Evolutionary conservation across 1,140 invertebrate species (phyloP).

Genomic region (Zelostemma sp.): DNA sequence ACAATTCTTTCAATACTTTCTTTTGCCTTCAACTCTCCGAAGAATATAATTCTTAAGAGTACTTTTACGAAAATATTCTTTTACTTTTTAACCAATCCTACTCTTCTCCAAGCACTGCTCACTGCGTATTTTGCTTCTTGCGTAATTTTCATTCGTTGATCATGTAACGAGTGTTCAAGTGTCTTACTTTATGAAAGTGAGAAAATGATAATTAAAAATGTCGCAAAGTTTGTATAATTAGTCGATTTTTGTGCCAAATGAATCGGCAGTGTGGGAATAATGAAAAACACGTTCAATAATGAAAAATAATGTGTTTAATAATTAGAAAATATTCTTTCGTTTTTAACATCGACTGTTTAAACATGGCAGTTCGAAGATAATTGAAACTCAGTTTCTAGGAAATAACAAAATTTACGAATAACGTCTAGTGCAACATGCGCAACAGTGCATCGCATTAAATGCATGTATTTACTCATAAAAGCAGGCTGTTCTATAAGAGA

Average conservation of each 20-base stretch:
- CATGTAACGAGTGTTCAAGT: slow-evolving; percentile 5
- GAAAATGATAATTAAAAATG: too few species aligned
- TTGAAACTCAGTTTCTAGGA: slow-evolving; percentile 1
- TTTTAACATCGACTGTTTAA: slow-evolving; percentile 25
- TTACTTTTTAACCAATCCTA: not conserved
- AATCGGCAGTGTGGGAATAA: slow-evolving; percentile 37
- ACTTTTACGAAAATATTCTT: slow-evolving; percentile 37
- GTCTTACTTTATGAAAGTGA: too few species aligned
- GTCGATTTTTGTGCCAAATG: not conserved
- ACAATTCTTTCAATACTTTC: slow-evolving; percentile 25
- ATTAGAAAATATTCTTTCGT: slow-evolving; percentile 42
- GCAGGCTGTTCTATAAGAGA: slow-evolving; percentile 12
- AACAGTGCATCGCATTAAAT: slow-evolving; percentile 7
- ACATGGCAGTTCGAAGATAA: slow-evolving; percentile 15
- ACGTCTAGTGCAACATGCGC: not conserved
- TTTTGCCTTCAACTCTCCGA: slow-evolving; percentile 16
- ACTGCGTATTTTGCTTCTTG: not conserved
- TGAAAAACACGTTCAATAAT: slow-evolving; percentile 18
- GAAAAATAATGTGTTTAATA: slow-evolving; percentile 39
- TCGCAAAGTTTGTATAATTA: too few species aligned
- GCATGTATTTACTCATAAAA: slow-evolving; percentile 8
- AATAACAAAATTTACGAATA: not conserved
- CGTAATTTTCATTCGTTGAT: slow-evolving; percentile 1
- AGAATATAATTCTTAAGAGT: slow-evolving; percentile 27
- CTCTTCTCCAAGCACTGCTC: not conserved